phyloP scores from a whole-genome alignment of 2,797 vertebrate genomes.

The Sparus aurata region DNA sequence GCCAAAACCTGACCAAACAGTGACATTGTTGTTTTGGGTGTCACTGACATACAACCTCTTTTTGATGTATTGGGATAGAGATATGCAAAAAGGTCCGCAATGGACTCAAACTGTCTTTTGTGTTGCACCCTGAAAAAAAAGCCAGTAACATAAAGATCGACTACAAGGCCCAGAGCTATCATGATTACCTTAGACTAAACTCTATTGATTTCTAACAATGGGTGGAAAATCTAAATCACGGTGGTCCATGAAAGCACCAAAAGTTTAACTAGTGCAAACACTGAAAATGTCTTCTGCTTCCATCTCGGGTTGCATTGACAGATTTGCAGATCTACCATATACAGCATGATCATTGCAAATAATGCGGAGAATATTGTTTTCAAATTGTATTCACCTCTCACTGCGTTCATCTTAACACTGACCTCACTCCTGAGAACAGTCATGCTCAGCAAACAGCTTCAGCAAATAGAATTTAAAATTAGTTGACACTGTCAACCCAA shows the following conservation, averaged over 20 bases:
- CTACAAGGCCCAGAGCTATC: background rate
- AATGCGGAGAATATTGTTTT: background rate
- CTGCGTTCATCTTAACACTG: background rate
- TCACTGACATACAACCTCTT: too few species aligned
- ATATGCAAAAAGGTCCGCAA: background rate
- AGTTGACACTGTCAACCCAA: background rate
- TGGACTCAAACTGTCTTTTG: background rate
- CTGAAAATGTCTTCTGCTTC: background rate
- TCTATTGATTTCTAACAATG: background rate
- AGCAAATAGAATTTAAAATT: background rate
- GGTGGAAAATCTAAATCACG: background rate
- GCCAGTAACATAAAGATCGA: background rate
- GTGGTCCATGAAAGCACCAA: background rate
- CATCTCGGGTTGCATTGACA: background rate
- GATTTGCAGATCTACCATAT: too few species aligned
- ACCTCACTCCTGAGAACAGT: background rate
- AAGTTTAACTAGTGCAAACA: background rate
- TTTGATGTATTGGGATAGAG: background rate
- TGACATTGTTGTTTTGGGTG: too few species aligned
- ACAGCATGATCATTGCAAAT: background rate
- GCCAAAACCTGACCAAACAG: too few species aligned
- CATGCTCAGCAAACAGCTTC: conserved; percentile 5
- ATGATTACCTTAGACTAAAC: background rate
- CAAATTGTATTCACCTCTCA: background rate
- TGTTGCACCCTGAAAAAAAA: background rate